Evolutionary conservation across 2,113 vertebrate species (phyloP).

Genomic region (Phaethon lepturus): DNA sequence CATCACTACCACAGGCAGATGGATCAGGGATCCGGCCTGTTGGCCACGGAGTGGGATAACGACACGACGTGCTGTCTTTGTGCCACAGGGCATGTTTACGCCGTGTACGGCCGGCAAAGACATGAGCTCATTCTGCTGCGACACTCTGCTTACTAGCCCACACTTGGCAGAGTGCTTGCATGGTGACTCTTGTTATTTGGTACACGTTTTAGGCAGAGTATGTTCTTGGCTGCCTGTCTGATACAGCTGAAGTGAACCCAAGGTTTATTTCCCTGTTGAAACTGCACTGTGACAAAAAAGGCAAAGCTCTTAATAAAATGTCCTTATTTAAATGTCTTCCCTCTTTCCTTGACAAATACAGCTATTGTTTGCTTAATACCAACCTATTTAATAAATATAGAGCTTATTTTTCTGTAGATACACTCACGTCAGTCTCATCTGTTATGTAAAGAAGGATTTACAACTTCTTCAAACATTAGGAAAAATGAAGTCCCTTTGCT

Average conservation of each 20-base stretch:
- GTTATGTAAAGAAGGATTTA: neutral
- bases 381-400: neutral
- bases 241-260: neutral
- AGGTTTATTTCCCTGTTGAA: neutral
- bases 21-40: neutral
- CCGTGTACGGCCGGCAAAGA: neutral
- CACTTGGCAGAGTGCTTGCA: neutral
- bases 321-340: neutral
- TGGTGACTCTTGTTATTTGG: neutral
- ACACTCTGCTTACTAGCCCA: neutral
- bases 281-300: neutral
- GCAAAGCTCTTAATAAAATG: neutral
- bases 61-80: neutral
- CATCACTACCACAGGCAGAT: neutral
- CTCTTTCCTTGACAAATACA: neutral
- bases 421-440: neutral
- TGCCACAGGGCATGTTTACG: neutral
- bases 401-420: neutral
- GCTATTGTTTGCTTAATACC: neutral
- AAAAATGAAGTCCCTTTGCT: neutral
- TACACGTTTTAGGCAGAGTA: neutral
- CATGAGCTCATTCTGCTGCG: neutral
- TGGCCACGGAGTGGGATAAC: neutral
- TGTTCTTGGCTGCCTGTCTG: neutral
- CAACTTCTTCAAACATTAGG: neutral